These are phyloP conservation scores for Astreopora myriophthalma DNA, from an alignment of 64 coral and sea anemone species.

Conservation along the genomic window DNA sequence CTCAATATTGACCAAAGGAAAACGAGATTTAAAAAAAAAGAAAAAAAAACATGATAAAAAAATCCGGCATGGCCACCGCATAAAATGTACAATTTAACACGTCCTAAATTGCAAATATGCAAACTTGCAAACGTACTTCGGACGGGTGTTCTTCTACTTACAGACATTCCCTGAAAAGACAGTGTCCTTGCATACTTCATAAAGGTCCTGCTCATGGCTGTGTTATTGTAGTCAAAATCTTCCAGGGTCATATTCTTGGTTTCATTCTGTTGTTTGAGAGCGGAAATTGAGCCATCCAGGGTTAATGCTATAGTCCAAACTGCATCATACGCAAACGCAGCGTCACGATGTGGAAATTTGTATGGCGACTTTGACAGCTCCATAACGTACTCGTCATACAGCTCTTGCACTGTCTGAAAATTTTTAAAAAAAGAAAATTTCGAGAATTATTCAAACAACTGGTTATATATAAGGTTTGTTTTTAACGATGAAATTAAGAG, in stretches of 20 bases:
- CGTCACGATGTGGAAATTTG: constrained; percentile 22
- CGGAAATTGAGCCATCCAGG: constrained; percentile 44
- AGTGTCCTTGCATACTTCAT: constrained; percentile 52
- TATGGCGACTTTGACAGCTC: constrained; percentile 40
- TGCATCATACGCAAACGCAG: constrained; percentile 77
- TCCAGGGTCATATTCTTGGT: constrained; percentile 51
- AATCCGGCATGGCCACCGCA: too few species aligned
- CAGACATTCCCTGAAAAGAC: constrained; percentile 80
- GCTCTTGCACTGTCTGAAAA: constrained; percentile 51
- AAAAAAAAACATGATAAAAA: too few species aligned
- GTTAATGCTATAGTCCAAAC: constrained; percentile 67
- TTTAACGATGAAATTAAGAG: too few species aligned
- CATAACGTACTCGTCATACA: constrained; percentile 25
- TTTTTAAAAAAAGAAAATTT: neutral
- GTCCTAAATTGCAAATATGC: too few species aligned
- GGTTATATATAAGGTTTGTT: neutral
- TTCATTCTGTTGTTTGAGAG: constrained; percentile 48
- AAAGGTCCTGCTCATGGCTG: constrained; percentile 60
- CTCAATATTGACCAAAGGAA: too few species aligned
- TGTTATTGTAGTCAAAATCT: constrained; percentile 74
- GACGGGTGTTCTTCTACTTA: too few species aligned
- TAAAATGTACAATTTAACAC: too few species aligned
- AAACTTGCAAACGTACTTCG: too few species aligned
- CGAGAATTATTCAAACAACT: neutral
- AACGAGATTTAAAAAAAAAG: too few species aligned